phyloP scores from a whole-genome alignment of 2,113 vertebrate species.

The Euleptes europaea region DNA sequence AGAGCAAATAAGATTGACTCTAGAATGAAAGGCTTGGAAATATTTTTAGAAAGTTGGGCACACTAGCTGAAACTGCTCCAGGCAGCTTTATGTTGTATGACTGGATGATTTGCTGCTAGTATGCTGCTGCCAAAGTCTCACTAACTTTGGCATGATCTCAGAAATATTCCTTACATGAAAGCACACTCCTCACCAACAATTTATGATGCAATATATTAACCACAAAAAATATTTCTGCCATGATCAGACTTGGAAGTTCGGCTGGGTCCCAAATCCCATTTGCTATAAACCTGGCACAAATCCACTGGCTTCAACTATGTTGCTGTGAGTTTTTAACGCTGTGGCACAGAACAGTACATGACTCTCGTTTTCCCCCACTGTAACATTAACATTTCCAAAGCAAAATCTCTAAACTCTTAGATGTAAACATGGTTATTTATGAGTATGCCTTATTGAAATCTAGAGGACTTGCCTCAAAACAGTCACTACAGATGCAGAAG shows the following conservation, averaged over 20 bases:
- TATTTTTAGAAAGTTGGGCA: slow-evolving; percentile 50
- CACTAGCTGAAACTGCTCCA: slow-evolving; percentile 45
- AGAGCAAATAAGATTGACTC: background rate
- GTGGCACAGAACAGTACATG: background rate
- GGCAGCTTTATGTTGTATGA: slow-evolving; percentile 26
- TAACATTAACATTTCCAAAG: background rate
- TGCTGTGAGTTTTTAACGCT: background rate
- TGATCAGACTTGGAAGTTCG: slow-evolving; percentile 18
- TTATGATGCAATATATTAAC: slow-evolving; percentile 40
- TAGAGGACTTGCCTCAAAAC: background rate
- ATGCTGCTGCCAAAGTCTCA: slow-evolving; percentile 46
- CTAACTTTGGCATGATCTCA: slow-evolving; percentile 47
- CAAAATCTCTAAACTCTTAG: background rate
- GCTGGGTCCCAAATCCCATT: slow-evolving; percentile 15
- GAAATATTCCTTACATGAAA: slow-evolving; percentile 41
- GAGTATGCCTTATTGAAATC: background rate
- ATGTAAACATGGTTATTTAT: background rate
- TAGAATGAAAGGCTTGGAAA: slow-evolving; percentile 40
- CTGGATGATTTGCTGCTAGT: slow-evolving; percentile 51
- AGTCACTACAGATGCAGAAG: background rate
- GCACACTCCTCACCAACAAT: slow-evolving; percentile 28
- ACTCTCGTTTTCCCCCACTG: background rate
- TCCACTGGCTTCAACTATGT: slow-evolving; percentile 10
- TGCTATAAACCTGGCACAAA: slow-evolving; percentile 13
- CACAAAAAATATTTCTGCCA: slow-evolving; percentile 11